Percentiles rank a stretch among this genome's conserved stretches.
phyloP scores from a whole-genome alignment of 2,888 invertebrate species.

The Ormyrus thymus region DNA sequence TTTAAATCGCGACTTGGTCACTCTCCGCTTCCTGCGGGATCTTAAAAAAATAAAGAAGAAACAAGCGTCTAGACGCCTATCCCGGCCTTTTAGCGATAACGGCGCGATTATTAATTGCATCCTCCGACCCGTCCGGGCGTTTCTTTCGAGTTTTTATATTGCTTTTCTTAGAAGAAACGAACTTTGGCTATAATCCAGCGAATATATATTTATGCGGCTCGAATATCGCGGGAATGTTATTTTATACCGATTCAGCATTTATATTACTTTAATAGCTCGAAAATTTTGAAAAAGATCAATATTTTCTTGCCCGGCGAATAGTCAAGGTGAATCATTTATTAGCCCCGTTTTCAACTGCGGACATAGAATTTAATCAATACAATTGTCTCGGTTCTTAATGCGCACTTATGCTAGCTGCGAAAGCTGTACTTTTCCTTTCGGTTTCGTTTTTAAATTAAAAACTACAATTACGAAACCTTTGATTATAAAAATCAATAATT shows the following conservation, averaged over 20 bases:
- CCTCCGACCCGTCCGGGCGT: background rate
- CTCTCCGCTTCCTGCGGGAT: background rate
- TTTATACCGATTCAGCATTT: background rate
- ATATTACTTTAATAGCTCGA: too few relatives aligned
- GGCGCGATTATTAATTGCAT: conserved; percentile 16
- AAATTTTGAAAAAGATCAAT: too few relatives aligned
- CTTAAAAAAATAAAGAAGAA: background rate
- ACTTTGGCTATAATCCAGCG: background rate
- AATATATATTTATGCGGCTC: background rate
- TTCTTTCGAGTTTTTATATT: background rate
- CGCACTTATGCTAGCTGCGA: too few relatives aligned
- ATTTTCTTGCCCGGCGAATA: too few relatives aligned
- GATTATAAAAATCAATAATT: too few relatives aligned
- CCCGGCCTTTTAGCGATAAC: conserved; percentile 8
- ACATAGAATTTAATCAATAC: too few relatives aligned
- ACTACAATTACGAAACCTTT: too few relatives aligned
- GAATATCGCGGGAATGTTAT: background rate
- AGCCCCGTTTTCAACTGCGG: too few relatives aligned
- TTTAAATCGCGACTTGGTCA: background rate
- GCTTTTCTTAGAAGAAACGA: background rate
- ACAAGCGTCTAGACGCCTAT: background rate
- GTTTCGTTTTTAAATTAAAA: too few relatives aligned
- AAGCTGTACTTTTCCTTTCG: too few relatives aligned
- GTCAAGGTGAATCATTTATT: too few relatives aligned
- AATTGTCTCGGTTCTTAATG: too few relatives aligned